phyloP scores from a whole-genome alignment of 2,797 vertebrate species.

The Xenopus petersii region DNA sequence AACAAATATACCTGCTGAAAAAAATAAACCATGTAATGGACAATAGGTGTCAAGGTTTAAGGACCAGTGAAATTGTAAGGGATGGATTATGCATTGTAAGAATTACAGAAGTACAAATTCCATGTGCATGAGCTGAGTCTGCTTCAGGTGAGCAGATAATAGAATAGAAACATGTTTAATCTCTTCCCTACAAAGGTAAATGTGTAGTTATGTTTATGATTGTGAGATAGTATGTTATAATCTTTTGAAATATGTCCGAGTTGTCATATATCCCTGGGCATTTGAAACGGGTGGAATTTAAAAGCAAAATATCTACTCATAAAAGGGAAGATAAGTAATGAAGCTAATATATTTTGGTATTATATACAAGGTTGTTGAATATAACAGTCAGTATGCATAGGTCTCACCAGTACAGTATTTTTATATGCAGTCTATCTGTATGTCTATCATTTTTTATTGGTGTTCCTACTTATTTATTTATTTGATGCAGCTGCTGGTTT shows the following conservation, averaged over 20 bases:
- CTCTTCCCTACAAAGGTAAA: conserved; percentile 2
- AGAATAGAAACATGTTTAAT: background rate
- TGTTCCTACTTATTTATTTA: conserved; percentile 51
- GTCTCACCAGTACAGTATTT: background rate
- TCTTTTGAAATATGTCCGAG: background rate
- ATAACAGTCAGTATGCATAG: background rate
- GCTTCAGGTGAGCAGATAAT: background rate
- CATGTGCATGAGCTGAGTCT: background rate
- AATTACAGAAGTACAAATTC: background rate
- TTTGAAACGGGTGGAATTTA: background rate
- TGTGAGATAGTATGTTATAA: conserved; percentile 1
- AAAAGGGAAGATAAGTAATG: background rate
- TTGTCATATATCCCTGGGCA: background rate
- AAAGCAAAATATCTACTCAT: background rate
- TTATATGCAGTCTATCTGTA: conserved; percentile 37
- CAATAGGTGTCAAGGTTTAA: conserved; percentile 8
- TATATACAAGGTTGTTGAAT: background rate
- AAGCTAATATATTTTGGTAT: background rate
- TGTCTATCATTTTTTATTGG: conserved; percentile 41
- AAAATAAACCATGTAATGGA: background rate
- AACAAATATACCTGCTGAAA: background rate
- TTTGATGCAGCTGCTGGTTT: conserved; percentile 64
- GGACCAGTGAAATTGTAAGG: background rate
- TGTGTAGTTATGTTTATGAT: background rate
- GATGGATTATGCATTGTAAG: background rate